Percentiles rank a stretch among this genome's conserved stretches.
Evolutionary conservation across 2,797 vertebrate species (phyloP).

Genomic region (Eurystomus glaucurus): DNA sequence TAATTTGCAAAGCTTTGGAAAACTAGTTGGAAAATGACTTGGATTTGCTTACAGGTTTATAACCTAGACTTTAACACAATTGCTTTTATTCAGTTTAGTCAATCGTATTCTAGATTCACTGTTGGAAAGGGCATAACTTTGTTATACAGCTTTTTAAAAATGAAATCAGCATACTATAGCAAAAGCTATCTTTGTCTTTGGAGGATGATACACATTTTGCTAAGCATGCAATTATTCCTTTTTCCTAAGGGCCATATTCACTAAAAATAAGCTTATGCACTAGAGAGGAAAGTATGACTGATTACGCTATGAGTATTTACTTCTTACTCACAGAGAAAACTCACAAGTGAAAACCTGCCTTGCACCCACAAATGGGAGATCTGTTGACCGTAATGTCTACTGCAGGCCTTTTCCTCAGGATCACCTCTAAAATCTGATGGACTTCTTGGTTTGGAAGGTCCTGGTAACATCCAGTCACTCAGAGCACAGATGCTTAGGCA

Average conservation of each 20-base stretch:
- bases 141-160: not conserved
- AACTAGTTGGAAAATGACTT: not conserved
- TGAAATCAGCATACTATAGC: not conserved
- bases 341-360: not conserved
- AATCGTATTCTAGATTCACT: not conserved
- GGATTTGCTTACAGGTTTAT: not conserved
- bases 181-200: not conserved
- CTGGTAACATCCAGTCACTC: not conserved
- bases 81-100: not conserved
- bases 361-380: not conserved
- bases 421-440: not conserved
- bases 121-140: not conserved
- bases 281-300: not conserved
- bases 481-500: not conserved
- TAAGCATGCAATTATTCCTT: constrained; percentile 12
- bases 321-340: not conserved
- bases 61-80: not conserved
- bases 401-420: not conserved
- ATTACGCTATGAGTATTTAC: not conserved
- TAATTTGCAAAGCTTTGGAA: not conserved
- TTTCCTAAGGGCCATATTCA: constrained; percentile 41
- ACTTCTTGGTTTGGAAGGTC: not conserved
- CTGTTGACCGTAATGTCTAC: not conserved
- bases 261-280: constrained; percentile 32
- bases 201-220: not conserved